A percentile compares a stretch with the other conserved stretches of the same genome.
phyloP scores from a whole-genome alignment of 2,888 invertebrate genomes.

The Chouioia cunea region DNA sequence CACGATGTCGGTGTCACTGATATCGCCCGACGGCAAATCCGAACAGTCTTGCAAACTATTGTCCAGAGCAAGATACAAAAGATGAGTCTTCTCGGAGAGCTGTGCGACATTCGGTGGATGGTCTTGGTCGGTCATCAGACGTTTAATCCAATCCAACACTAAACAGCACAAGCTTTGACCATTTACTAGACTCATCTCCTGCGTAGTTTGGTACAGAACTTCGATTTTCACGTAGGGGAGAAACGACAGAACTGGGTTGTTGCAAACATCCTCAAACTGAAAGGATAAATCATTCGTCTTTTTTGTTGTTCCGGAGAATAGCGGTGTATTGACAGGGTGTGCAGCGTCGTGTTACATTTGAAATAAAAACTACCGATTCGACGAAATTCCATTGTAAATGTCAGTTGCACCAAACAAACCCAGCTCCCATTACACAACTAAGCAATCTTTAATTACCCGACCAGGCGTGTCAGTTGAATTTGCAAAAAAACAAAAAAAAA shows the following conservation, averaged over 20 bases:
- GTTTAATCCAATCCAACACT: slow-evolving; percentile 75
- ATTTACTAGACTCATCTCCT: slow-evolving; percentile 75
- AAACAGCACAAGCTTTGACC: slow-evolving; percentile 74
- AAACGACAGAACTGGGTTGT: slow-evolving; percentile 74
- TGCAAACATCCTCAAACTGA: slow-evolving; percentile 77
- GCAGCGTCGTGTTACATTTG: too few species aligned
- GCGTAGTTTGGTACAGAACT: slow-evolving; percentile 79
- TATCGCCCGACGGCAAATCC: slow-evolving; percentile 76
- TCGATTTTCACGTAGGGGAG: slow-evolving; percentile 81
- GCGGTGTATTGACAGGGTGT: too few species aligned
- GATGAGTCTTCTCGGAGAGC: slow-evolving; percentile 76
- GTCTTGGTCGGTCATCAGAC: slow-evolving; percentile 53
- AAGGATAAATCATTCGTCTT: neutral
- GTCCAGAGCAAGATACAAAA: slow-evolving; percentile 81
- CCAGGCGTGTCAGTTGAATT: too few species aligned
- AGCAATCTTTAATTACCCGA: too few species aligned
- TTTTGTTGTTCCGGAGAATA: too few species aligned
- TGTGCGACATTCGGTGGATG: slow-evolving; percentile 70
- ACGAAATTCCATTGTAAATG: too few species aligned
- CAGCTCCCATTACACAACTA: too few species aligned
- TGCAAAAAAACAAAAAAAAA: too few species aligned
- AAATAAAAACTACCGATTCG: too few species aligned
- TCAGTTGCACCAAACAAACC: too few species aligned
- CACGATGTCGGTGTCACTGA: slow-evolving; percentile 81
- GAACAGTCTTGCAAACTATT: slow-evolving; percentile 85